Evolutionary conservation across 2,797 vertebrate genomes (phyloP).

Genomic region (Hypotaenidia okinawae): DNA sequence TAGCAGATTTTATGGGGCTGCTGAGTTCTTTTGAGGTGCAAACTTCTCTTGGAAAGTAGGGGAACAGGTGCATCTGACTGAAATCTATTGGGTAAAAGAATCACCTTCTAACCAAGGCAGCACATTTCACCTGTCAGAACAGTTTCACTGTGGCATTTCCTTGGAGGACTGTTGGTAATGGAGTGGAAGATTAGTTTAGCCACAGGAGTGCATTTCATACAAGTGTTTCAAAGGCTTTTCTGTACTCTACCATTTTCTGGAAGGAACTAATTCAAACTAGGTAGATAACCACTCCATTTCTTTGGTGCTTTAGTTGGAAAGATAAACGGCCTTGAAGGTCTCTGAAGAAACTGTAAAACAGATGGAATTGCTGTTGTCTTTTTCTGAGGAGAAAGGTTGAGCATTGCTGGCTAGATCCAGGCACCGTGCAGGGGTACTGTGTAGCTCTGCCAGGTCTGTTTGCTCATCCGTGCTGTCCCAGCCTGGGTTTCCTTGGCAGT

Average conservation of each 20-base stretch:
- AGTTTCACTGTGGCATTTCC: not conserved
- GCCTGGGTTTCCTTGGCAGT: not conserved
- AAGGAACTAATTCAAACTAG: constrained; percentile 17
- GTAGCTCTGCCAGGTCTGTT: not conserved
- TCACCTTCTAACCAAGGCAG: not conserved
- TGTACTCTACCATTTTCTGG: constrained; percentile 6
- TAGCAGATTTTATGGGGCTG: not conserved
- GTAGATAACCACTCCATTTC: constrained; percentile 6
- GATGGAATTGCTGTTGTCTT: not conserved
- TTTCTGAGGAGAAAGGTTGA: constrained; percentile 19
- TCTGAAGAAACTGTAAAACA: not conserved
- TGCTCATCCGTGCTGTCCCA: not conserved
- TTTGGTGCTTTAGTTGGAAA: not conserved
- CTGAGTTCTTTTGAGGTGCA: not conserved
- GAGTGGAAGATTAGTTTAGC: constrained; percentile 29
- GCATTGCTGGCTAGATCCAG: not conserved
- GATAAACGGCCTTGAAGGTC: not conserved
- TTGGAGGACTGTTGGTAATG: not conserved
- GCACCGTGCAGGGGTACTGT: not conserved
- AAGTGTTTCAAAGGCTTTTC: constrained; percentile 34
- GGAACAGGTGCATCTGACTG: not conserved
- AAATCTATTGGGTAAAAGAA: not conserved
- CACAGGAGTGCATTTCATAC: not conserved
- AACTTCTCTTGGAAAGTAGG: not conserved
- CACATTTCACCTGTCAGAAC: not conserved